Evolutionary conservation across 2,888 invertebrate genomes (phyloP), one percentile per base, ranked within the genome.

Genomic region (Nephrotoma flavescens): DNA sequence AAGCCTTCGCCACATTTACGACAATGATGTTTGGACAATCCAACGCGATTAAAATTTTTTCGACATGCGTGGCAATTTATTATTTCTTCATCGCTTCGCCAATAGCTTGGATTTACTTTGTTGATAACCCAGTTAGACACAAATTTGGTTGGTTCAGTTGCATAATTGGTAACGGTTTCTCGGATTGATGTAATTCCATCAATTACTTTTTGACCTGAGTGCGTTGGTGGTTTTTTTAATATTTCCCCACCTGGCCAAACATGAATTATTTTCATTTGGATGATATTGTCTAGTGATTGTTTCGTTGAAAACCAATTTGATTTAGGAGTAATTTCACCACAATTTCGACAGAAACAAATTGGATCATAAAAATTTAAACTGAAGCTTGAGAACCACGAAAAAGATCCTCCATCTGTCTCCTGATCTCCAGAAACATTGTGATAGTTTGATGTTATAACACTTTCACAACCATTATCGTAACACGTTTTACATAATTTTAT

Each of bases 271-370:
- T 95, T 95, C 6, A 93, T 92, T n/a, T 87, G 6, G n/a, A 41
- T 41, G 12, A 96, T 95, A 11, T 94, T 91, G 88, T 94, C 94
- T 90, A 95, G 95, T 0, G 96, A 95, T 87, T 94, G 93, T 88
- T 94, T 94, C 89, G 96, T 96, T 5, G 96, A 96, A 90, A 94
- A 96, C 96, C 96, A 97, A 90, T 95, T 95, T 89, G 96, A 94
- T 89, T 95, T 95, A 83, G 95, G 93, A 89, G 94, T 94, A 86
- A 91, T 91, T 88, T 91, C 91, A 1, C 91, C 91, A 87, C 91
- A 96, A 89, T 94, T 93, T 12, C 94, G 93, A 91, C 96, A 97
- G 89, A 96, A 84, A 84, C 41, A n/a, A 42, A 15, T 15, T 42
- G 84, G 15, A n/a, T 84, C 84, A 84, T 84, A 42, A 84, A 84